Evolutionary conservation across 64 coral and sea anemone species (phyloP).

Genomic region (Actinia tenebrosa): DNA sequence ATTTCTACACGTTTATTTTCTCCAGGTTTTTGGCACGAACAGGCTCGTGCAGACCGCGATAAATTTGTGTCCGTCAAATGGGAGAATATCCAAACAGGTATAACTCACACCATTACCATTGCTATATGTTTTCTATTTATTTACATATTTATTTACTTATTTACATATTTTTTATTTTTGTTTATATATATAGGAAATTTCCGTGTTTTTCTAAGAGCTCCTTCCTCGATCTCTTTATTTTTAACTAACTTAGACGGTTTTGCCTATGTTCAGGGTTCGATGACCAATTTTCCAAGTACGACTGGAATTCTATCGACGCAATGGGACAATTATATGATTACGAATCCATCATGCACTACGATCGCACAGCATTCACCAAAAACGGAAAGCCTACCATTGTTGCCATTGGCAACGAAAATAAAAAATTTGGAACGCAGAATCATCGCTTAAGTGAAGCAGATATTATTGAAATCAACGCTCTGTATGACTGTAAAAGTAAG

Average conservation of each 20-base stretch:
- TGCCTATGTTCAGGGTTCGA: background rate
- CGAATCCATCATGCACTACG: slow-evolving; percentile 74
- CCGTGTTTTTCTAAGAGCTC: too few relatives aligned
- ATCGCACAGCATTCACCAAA: slow-evolving; percentile 42
- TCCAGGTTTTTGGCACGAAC: slow-evolving; percentile 20
- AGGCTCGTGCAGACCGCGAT: slow-evolving; percentile 8
- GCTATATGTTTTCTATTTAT: too few relatives aligned
- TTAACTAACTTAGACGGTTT: background rate
- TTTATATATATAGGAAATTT: too few relatives aligned
- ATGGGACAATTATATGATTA: slow-evolving; percentile 69
- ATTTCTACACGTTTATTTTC: background rate
- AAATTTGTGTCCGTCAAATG: slow-evolving; percentile 9
- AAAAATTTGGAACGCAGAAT: slow-evolving; percentile 19
- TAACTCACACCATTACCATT: too few relatives aligned
- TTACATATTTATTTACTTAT: too few relatives aligned
- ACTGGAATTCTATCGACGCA: slow-evolving; percentile 42
- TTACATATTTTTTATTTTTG: too few relatives aligned
- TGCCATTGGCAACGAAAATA: slow-evolving; percentile 51
- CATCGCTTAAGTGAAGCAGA: slow-evolving; percentile 25
- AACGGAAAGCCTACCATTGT: slow-evolving; percentile 72
- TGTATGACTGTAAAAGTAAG: slow-evolving; percentile 72
- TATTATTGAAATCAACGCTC: slow-evolving; percentile 60
- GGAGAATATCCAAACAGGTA: slow-evolving; percentile 17
- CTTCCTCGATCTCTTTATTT: too few relatives aligned
- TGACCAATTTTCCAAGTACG: slow-evolving; percentile 66